phyloP scores from a whole-genome alignment of 2,113 vertebrate species.

The Eublepharis macularius region DNA sequence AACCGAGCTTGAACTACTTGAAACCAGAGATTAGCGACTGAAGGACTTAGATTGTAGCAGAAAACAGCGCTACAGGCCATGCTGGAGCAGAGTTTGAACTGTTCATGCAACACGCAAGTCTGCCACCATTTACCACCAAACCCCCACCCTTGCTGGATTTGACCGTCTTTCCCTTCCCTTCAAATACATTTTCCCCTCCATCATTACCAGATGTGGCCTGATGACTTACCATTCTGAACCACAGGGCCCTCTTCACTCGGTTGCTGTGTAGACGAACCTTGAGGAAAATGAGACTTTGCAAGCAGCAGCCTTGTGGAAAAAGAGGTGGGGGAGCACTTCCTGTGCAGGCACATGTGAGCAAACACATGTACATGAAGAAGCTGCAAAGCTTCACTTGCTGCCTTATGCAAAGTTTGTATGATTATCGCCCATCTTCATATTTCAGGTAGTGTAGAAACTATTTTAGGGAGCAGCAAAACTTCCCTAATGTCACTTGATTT shows the following conservation, averaged over 20 bases:
- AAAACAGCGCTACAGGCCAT: too few species aligned
- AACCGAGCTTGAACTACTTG: not conserved
- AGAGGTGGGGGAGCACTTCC: not conserved
- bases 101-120: too few species aligned
- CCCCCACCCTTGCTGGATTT: not conserved
- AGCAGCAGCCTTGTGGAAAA: not conserved
- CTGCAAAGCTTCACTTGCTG: not conserved
- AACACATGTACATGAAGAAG: not conserved
- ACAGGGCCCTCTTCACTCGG: not conserved
- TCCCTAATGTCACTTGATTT: not conserved
- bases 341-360: not conserved
- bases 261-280: not conserved
- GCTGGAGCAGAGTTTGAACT: too few species aligned
- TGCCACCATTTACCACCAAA: not conserved
- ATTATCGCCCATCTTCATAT: not conserved
- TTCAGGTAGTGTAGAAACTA: not conserved
- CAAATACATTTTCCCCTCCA: not conserved
- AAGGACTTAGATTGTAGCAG: too few species aligned
- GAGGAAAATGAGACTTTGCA: slow-evolving; percentile 1
- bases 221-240: slow-evolving; percentile 15
- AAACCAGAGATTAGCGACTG: not conserved
- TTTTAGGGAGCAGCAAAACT: not conserved
- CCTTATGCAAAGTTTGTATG: not conserved
- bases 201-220: not conserved
- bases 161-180: not conserved